phyloP scores from a whole-genome alignment of 2,888 invertebrate species.

The Platynereis dumerilii region DNA sequence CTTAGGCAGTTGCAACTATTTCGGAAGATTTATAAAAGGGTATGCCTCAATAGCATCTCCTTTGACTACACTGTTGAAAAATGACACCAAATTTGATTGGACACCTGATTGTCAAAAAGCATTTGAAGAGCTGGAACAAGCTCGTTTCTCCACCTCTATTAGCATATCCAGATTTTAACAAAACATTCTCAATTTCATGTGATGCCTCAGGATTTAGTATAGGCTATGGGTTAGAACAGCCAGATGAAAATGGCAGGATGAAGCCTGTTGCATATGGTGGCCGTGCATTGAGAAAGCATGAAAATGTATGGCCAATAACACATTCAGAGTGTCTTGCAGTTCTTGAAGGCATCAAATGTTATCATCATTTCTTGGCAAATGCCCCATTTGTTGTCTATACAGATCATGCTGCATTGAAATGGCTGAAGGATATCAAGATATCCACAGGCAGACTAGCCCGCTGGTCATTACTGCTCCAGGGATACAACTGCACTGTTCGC shows the following conservation, averaged over 20 bases:
- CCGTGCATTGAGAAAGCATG: not conserved
- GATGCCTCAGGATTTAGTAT: conserved; percentile 34
- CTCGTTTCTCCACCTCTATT: conserved; percentile 2
- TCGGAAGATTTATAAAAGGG: conserved; percentile 27
- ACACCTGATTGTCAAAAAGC: conserved; percentile 5
- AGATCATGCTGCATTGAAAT: no score
- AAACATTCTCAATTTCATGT: conserved; percentile 28
- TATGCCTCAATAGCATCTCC: conserved; percentile 53
- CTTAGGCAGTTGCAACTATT: conserved; percentile 30
- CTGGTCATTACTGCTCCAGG: no score
- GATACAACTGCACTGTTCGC: no score
- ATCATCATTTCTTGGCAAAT: no score
- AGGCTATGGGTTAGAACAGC: conserved; percentile 33
- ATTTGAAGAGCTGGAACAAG: conserved; percentile 4
- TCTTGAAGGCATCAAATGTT: no score
- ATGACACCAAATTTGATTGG: no score
- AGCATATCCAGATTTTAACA: conserved; percentile 28
- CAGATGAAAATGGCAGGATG: not conserved
- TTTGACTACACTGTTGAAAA: not conserved
- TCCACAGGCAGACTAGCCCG: no score
- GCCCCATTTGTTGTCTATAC: no score
- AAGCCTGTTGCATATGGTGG: conserved; percentile 5
- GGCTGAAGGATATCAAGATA: no score
- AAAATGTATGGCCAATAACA: conserved; percentile 5
- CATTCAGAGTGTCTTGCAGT: no score